A percentile compares a stretch with the other conserved stretches of the same genome.
Evolutionary conservation across 2,888 invertebrate genomes (phyloP).

Genomic region (Coelopa pilipes): DNA sequence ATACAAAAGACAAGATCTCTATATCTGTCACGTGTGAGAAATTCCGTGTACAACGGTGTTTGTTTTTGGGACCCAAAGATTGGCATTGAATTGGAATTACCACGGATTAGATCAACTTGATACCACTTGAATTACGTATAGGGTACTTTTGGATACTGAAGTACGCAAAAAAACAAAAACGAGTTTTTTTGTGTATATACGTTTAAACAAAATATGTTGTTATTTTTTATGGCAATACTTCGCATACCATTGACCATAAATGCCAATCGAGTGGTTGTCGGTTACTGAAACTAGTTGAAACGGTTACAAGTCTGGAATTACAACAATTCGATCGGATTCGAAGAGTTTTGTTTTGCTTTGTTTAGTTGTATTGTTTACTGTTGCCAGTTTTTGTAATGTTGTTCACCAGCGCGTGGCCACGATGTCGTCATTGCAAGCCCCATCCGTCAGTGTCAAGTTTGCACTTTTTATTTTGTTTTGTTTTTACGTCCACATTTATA

Average conservation of each 20-base stretch:
- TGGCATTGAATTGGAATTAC: too few relatives aligned
- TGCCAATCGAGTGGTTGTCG: background rate
- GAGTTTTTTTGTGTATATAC: too few relatives aligned
- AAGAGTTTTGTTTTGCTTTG: background rate
- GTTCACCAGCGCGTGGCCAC: conserved; percentile 22
- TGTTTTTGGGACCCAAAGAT: too few relatives aligned
- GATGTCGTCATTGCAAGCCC: background rate
- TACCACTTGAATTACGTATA: too few relatives aligned
- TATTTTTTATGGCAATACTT: conserved; percentile 18
- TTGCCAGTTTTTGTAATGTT: background rate
- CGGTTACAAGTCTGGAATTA: background rate
- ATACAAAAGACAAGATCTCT: too few relatives aligned
- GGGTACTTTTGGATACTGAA: too few relatives aligned
- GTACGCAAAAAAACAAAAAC: too few relatives aligned
- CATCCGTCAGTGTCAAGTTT: conserved; percentile 33
- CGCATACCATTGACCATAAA: conserved; percentile 28
- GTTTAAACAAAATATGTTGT: conserved; percentile 20
- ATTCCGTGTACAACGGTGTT: too few relatives aligned
- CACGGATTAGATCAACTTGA: too few relatives aligned
- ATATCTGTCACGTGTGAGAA: too few relatives aligned
- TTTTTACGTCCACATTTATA: too few relatives aligned
- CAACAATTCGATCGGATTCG: background rate
- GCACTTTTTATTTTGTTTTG: background rate
- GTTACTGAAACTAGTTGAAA: background rate
- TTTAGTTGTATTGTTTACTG: conserved; percentile 1